phyloP scores from a whole-genome alignment of 1,140 invertebrate species.

The Trissolcus basalis region DNA sequence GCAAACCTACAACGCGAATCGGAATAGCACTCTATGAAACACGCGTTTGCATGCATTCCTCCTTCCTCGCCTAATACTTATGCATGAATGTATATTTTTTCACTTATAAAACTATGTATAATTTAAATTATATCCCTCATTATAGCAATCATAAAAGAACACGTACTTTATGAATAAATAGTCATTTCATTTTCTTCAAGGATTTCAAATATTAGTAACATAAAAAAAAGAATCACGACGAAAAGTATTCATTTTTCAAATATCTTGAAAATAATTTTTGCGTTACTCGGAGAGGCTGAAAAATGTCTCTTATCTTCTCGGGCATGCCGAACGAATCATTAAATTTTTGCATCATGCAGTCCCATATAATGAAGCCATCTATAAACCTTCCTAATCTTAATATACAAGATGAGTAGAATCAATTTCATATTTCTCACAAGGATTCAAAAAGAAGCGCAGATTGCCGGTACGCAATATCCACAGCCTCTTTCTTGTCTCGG shows the following conservation, averaged over 20 bases:
- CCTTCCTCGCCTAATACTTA: not conserved
- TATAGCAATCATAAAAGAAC: no score
- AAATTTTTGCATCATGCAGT: conserved; percentile 9
- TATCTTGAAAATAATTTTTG: not conserved
- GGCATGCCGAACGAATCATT: conserved; percentile 14
- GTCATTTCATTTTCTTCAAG: no score
- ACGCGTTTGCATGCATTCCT: not conserved
- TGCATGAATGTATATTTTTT: not conserved
- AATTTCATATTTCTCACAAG: conserved; percentile 2
- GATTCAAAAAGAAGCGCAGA: not conserved
- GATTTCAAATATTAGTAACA: no score
- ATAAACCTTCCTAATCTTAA: conserved; percentile 24
- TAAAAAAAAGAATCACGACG: no score
- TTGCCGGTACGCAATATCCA: conserved; percentile 2
- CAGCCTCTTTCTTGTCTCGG: conserved; percentile 10
- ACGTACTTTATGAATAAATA: no score
- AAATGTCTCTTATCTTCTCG: not conserved
- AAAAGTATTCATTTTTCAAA: not conserved
- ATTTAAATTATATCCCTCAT: not conserved
- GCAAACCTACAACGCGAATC: conserved; percentile 20
- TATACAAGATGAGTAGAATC: conserved; percentile 17
- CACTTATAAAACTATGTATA: not conserved
- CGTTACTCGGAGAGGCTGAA: no score
- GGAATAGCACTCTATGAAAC: conserved; percentile 12
- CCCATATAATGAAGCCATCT: conserved; percentile 34